Percentiles rank a stretch among this genome's conserved stretches.
Conservation (phyloP, 1,140 invertebrate species). For the Drosophila nigrodunni region DNA sequence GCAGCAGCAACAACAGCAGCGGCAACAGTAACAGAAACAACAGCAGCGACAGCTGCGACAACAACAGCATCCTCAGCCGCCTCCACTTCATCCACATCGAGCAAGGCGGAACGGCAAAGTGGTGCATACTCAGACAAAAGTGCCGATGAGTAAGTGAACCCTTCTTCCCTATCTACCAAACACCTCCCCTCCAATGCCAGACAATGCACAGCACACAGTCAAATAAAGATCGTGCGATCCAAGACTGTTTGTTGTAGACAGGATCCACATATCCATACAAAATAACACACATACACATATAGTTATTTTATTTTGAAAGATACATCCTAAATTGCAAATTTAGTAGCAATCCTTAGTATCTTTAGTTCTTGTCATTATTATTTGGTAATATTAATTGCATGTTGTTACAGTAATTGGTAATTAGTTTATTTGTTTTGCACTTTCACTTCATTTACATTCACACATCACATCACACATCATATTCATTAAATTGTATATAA, state of each 20-base stretch:
- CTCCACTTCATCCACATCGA: slow-evolving; percentile 58
- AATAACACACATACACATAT: neutral
- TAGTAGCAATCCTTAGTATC: neutral
- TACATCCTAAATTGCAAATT: neutral
- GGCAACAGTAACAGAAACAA: slow-evolving; percentile 22
- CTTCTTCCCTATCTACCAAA: neutral
- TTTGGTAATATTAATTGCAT: slow-evolving; percentile 7
- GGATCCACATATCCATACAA: neutral
- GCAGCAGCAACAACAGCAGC: slow-evolving; percentile 17
- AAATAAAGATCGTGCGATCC: slow-evolving; percentile 14
- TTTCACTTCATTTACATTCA: slow-evolving; percentile 3
- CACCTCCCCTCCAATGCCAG: neutral
- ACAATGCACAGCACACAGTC: slow-evolving; percentile 22
- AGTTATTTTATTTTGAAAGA: slow-evolving; percentile 5
- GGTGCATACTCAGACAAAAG: slow-evolving; percentile 77
- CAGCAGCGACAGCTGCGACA: slow-evolving; percentile 24
- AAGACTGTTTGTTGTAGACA: slow-evolving; percentile 15
- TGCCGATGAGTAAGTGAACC: slow-evolving; percentile 76
- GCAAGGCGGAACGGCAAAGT: slow-evolving; percentile 67
- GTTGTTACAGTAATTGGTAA: slow-evolving; percentile 6
- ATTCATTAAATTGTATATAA: slow-evolving; percentile 75
- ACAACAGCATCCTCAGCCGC: slow-evolving; percentile 55
- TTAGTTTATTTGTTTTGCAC: neutral
- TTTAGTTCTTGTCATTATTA: neutral
- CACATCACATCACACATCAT: slow-evolving; percentile 39